These are phyloP conservation scores for Drosophila nasuta DNA, from an alignment of 1,140 invertebrate genomes.

Conservation along the genomic window DNA sequence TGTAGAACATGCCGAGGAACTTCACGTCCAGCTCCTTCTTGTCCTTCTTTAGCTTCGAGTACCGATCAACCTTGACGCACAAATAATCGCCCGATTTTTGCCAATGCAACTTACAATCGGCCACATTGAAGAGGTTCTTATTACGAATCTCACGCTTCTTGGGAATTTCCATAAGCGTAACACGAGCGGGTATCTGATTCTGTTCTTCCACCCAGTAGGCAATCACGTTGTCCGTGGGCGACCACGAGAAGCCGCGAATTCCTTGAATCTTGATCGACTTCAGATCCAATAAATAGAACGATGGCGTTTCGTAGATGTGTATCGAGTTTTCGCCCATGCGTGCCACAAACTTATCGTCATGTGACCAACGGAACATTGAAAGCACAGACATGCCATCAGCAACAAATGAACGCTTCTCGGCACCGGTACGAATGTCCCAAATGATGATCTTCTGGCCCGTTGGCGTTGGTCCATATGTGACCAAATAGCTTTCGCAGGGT, in stretches of 20 bases:
- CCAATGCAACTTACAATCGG: slow-evolving; percentile 99
- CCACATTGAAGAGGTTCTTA: slow-evolving; percentile 99
- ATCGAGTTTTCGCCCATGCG: slow-evolving; percentile 93
- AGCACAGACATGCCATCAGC: slow-evolving; percentile 92
- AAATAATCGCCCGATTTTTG: slow-evolving; percentile 97
- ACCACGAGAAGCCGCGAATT: slow-evolving; percentile 98
- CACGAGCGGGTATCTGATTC: slow-evolving; percentile 94
- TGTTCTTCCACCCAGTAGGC: slow-evolving; percentile 99
- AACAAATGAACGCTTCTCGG: slow-evolving; percentile 95
- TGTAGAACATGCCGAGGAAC: slow-evolving; percentile 98
- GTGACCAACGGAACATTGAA: slow-evolving; percentile 98
- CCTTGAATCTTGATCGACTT: slow-evolving; percentile 97
- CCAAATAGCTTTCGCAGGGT: slow-evolving; percentile 98
- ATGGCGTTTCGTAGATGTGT: slow-evolving; percentile 98
- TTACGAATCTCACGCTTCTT: slow-evolving; percentile 96
- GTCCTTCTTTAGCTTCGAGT: slow-evolving; percentile 96
- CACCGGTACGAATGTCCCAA: slow-evolving; percentile 97
- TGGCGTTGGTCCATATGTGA: slow-evolving; percentile 93
- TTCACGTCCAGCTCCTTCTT: slow-evolving; percentile 94
- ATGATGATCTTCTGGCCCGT: slow-evolving; percentile 92
- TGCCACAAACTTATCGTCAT: slow-evolving; percentile 98
- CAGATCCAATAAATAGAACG: slow-evolving; percentile 96
- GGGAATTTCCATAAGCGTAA: slow-evolving; percentile 93
- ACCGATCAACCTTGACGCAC: slow-evolving; percentile 99
- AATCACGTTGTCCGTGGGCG: slow-evolving; percentile 97